phyloP scores from a whole-genome alignment of 2,797 vertebrate genomes.

The Hoplostethus mediterraneus region DNA sequence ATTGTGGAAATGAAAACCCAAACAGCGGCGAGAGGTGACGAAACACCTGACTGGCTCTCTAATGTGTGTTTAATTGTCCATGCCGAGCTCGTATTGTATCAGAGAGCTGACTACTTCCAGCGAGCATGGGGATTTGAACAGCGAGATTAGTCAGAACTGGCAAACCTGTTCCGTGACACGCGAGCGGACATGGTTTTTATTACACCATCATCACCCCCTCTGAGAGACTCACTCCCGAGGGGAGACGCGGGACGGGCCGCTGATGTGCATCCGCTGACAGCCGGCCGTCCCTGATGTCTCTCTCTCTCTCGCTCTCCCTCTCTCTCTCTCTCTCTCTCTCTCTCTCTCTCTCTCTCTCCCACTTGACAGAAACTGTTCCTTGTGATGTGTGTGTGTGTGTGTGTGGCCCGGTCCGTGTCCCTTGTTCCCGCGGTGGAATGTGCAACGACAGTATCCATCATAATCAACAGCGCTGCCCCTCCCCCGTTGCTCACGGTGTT shows the following conservation, averaged over 20 bases:
- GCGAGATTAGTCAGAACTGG: constrained; percentile 45
- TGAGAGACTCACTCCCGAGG: constrained; percentile 36
- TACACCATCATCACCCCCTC: constrained; percentile 59
- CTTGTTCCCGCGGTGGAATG: constrained; percentile 33
- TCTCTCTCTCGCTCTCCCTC: no score
- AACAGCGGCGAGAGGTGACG: constrained; percentile 25
- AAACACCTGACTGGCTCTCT: constrained; percentile 51
- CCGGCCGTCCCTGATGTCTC: background rate
- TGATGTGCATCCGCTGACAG: constrained; percentile 26
- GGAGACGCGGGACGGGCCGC: constrained; percentile 14
- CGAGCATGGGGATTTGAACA: constrained; percentile 35
- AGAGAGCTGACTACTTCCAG: constrained; percentile 15
- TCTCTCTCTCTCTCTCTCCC: background rate
- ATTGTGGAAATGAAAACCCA: constrained; percentile 21
- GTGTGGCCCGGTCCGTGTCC: constrained; percentile 15
- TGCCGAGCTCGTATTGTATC: constrained; percentile 31
- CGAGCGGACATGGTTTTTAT: constrained; percentile 61
- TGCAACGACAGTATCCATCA: constrained; percentile 30
- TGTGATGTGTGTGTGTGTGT: no score
- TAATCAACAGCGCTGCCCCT: constrained; percentile 22
- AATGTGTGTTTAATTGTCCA: constrained; percentile 70
- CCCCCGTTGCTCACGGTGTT: background rate
- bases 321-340: background rate
- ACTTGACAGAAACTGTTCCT: background rate
- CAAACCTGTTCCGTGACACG: constrained; percentile 47